Base-by-base conservation (phyloP, 2,888 invertebrate species). In the Drosophila subsilvestris region DNA sequence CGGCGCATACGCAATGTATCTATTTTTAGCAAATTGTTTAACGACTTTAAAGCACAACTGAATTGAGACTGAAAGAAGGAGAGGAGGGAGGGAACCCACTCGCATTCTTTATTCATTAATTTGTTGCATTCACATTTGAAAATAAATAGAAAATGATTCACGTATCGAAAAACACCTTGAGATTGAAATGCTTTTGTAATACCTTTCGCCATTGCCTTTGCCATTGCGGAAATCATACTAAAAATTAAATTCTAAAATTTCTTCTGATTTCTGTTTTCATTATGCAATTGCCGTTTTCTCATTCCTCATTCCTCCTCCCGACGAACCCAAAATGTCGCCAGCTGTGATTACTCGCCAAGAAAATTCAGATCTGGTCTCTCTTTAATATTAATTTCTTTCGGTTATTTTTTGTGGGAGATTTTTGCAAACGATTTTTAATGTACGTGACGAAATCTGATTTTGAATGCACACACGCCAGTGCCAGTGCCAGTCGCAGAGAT, bases 401-500 rank as follows among this genome's bases (percentile, higher is more conserved):
- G 47, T 53, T 37, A 3, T 47, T 32, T 18, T 25, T 42, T 17
- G 32, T 37, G 20, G 53, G 48, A 29, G 56, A 53, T 54, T 66
- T 63, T 73, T 50, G 78, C 70, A 81, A 87, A 74, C 85, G 73
- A 87, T 79, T 87, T 83, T 82, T 82, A 85, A 82, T 85, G 77
- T 86, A 86, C 78, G 88, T 88, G 82, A 86, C 79, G 82, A 83
- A 83, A 87, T 85, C 83, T 67, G 83, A 85, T 88, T 87, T 83
- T 74, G 29, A 87, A 76, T 87, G 87, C 69, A 65, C 43, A 51
- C 54, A 60, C 49, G 75, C 68, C 74, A 77, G 77, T 61, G 83
- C 18, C 47, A 49, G 63, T 47, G 47, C 47, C 27, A 50, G 32
- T 49, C 54, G 14, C 37, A 47, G 50, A 49, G 57, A 57, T 47